Base-by-base conservation (phyloP, 2,797 vertebrate species). In the Danio choprae region DNA sequence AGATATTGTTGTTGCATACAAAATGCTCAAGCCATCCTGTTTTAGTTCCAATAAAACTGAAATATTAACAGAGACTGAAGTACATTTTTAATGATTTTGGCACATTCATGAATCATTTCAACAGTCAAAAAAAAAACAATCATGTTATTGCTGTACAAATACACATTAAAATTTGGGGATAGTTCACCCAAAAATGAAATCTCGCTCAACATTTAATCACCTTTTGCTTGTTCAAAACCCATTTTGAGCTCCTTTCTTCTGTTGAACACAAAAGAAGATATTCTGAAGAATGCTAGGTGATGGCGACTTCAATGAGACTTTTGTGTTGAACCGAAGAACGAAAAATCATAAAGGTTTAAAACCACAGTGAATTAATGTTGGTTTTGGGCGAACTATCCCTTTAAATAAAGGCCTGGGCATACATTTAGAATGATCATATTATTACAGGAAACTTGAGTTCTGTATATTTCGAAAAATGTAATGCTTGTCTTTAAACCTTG, bases 131-230 rank as follows among this genome's bases (percentile, higher is more conserved):
- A n/a, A n/a, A 29, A 43, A 56, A 20, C 36, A 12, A 6, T 5
- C 16, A 7, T 43, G 38, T 72, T 56, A 72, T 72, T 72, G 51
- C 51, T 71, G 12, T 68, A 38, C 44, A 50, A 51, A 68, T 50
- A 36, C 46, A 71, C 38, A 71, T 29, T 29, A 3, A 29, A 29
- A 29, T 3, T 3, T 29, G 29, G 29, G 29, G 29, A 29, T 29
- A 29, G 29, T 29, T 29, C 29, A 29, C 29, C 29, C 1, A 29
- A 29, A 29, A 29, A 29, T 29, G 29, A 29, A 29, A 29, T 3
- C 29, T 29, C 3, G 29, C 29, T 29, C 29, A 29, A 1, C 3
- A 29, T 29, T 29, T 3, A 29, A 29, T 29, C 29, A 29, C 29
- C 3, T 29, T 29, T 29, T 29, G 29, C 29, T 29, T 29, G 29